Evolutionary conservation across 2,113 vertebrate species (phyloP), one percentile per base, ranked within the genome.

Genomic region (Gymnocephalus cernua): DNA sequence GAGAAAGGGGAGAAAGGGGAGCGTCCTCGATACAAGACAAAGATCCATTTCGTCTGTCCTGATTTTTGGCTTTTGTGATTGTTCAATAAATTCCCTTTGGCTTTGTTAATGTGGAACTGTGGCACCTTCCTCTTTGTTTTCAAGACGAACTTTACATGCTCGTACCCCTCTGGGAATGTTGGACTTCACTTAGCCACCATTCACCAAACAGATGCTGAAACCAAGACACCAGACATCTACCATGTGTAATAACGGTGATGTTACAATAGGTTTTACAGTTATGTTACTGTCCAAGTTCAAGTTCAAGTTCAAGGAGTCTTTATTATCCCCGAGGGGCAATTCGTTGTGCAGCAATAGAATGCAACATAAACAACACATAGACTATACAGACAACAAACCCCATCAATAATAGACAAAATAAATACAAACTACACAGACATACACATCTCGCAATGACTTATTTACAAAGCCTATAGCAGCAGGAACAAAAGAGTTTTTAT

Each of bases 41-140:
- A 72, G 71, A 83, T 81, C 70, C 79, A 87, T 59, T 80, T 58
- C 54, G 63, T 86, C 79, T 70, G 62, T 83, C 51, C 57, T 54
- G 41, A 38, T 41, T 80, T 80, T 64, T 27, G n/a, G 29, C 65
- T 65, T 59, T 27, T 29, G 41, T 67, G 62, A 45, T 77, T 85
- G 67, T 61, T 41, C 61, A n/a, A 66, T 82, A 62, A 64, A 72
- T 59, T 58, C 32, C 77, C 61, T 25, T 61, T 32, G 25, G 54
- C 23, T 0, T n/a, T 23, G 54, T 29, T 70, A 66, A 57, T 66
- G 48, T 70, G 45, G 69, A 53, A 14, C 44, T 59, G 66, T 14
- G 29, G 27, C 29, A 14, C 65, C 44, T 45, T 67, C 15, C 54
- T 23, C 44, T 58, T 18, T 59, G 69, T 79, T 61, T 69, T 56